A percentile compares a stretch with the other conserved stretches of the same genome.
These are phyloP conservation scores for Anser brachyrhynchus DNA, from an alignment of 2,113 vertebrate genomes.

Conservation along the genomic window DNA sequence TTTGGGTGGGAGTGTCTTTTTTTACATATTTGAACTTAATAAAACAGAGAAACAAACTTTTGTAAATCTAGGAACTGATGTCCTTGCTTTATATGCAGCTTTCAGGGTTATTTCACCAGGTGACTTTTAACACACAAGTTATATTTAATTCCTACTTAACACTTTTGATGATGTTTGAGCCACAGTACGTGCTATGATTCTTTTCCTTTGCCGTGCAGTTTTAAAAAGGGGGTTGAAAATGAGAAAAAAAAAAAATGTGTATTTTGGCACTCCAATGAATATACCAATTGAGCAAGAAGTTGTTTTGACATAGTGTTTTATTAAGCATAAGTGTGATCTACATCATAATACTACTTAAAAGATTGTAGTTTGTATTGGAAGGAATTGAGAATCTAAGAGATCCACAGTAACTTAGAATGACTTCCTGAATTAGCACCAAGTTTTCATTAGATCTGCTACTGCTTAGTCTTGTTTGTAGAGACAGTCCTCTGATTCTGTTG, in stretches of 20 bases:
- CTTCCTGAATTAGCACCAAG: background rate
- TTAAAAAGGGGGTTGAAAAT: background rate
- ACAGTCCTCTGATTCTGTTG: background rate
- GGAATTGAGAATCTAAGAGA: background rate
- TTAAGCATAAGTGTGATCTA: background rate
- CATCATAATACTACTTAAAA: background rate
- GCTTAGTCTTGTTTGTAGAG: background rate
- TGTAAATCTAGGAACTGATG: background rate
- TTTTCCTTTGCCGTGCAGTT: background rate
- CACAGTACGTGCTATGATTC: background rate
- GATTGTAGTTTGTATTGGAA: background rate
- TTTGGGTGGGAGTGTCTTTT: background rate
- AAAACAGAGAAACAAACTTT: background rate
- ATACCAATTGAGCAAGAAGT: background rate
- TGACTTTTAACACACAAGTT: background rate
- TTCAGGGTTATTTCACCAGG: background rate
- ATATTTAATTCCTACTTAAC: background rate
- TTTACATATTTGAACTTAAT: background rate
- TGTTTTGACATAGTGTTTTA: background rate
- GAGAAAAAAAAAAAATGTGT: background rate
- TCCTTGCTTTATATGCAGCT: background rate
- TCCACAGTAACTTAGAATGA: background rate
- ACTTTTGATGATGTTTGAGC: background rate
- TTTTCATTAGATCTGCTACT: conserved; percentile 9
- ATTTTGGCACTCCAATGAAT: background rate